These are phyloP conservation scores for Urocyon cinereoargenteus DNA, from an alignment of 2,797 vertebrate genomes.

Conservation along the genomic window DNA sequence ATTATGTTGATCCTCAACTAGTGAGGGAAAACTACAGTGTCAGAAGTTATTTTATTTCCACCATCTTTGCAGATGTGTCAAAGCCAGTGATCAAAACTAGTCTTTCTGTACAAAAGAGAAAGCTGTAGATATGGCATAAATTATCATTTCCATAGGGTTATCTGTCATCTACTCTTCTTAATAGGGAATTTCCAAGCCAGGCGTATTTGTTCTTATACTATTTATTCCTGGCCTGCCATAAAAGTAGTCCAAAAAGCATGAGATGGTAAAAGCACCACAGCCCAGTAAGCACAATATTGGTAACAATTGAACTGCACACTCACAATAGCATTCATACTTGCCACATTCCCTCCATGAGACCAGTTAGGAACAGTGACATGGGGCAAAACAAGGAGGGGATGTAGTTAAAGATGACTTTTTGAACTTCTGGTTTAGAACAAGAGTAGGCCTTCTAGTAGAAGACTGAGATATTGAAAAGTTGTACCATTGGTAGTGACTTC, in stretches of 20 bases:
- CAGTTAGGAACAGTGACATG: neutral
- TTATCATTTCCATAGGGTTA: neutral
- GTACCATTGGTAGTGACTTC: neutral
- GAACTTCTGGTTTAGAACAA: neutral
- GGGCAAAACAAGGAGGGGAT: neutral
- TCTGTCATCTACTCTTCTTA: neutral
- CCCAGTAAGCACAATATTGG: neutral
- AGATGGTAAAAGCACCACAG: neutral
- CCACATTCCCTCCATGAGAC: neutral
- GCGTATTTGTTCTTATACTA: neutral
- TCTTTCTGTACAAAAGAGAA: conserved; percentile 22
- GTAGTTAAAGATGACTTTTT: neutral
- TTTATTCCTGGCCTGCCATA: neutral
- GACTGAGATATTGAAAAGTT: neutral
- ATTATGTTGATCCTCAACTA: conserved; percentile 4
- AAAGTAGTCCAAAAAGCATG: neutral
- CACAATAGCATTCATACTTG: neutral
- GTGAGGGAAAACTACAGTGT: neutral
- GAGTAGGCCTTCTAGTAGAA: neutral
- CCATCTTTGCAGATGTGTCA: neutral
- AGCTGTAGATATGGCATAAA: neutral
- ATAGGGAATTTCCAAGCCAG: conserved; percentile 12
- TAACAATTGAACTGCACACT: neutral
- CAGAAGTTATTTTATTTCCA: conserved; percentile 45
- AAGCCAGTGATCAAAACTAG: conserved; percentile 2